Base-by-base conservation (phyloP, 2,797 vertebrate species). In the Percopsis omiscomaycus region DNA sequence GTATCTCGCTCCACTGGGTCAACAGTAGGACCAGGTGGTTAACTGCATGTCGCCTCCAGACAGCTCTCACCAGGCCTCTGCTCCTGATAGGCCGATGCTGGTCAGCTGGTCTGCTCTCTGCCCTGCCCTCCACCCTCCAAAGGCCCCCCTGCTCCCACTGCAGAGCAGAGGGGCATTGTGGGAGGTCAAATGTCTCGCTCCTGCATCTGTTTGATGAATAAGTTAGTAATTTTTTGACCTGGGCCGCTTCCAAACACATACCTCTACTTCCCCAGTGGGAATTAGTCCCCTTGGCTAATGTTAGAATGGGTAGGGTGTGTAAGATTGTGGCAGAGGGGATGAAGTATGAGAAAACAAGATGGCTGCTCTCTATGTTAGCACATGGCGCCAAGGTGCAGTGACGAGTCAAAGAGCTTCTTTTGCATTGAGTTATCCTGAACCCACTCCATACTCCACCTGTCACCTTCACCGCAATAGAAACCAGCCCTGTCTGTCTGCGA, bases 21-120 rank as follows among this genome's bases (percentile, higher is more conserved):
- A 89, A 81, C 89, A 87, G 86, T 78, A 63, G 84, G 88, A 75
- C 90, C 92, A 92, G 93, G 90, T 92, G 90, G 92, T 92, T 90
- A 90, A 91, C 89, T 89, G 86, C 89, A 90, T 88, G 90, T 87
- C 86, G 79, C 82, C 88, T 85, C 77, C 72, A 87, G 86, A 88
- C 89, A 84, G 79, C 73, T 69, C 82, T 71, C 85, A 80, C 86
- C 59, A 14, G 75, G 80, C 57, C 84, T 70, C 61, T 10, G 64
- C 55, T 67, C 77, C 78, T 83, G 85, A 91, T 91, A 75, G 42
- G 88, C 67, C 16, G 5, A 73, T 68, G 70, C 42, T 29, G 75
- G 84, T 89, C 89, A 91, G 84, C 82, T 91, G 89, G 74, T 88
- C 63, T 79, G 77, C 79, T 75, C 85, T 79, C 80, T 87, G 81